Evolutionary conservation across 1,140 invertebrate genomes (phyloP), one percentile per base, ranked within the genome.

Genomic region (Mizuhopecten yessoensis): DNA sequence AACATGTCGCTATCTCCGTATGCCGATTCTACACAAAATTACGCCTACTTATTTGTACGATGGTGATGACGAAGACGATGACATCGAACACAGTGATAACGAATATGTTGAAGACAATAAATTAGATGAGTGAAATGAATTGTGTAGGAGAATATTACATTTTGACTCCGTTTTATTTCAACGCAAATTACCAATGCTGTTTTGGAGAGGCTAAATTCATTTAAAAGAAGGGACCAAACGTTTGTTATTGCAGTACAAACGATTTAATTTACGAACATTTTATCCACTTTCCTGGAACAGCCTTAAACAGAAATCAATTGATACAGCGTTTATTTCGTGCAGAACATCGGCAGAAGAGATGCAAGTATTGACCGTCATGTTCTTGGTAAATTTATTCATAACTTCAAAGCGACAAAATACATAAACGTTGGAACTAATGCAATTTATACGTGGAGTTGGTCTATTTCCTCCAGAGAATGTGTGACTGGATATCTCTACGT

Each of bases 371-470:
- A 75, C 57, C n/a, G 57, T n/a, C 15, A 5, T 29, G 3, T 75
- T 29, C n/a, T 29, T 7, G 29, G 57, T 29, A n/a, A 75, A 29
- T 29, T 29, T 75, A 75, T 75, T 75, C 57, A 75, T 75, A 75
- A 75, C 57, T 29, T 75, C 57, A 75, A 75, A 75, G 57, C 29
- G n/a, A 75, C 57, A n/a, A 75, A 75, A 75, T 13, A 75, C 57
- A 75, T 75, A 75, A 75, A 75, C 17, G 57, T 29, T 75, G 57
- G 23, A 75, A 5, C 57, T 2, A 49, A 75, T 29, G 57, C 57
- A 29, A 75, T 75, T 75, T 75, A 9, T n/a, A 0, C n/a, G n/a
- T 75, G 5, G 57, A 75, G n/a, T 75, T 23, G 57, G 57, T 75
- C 57, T n/a, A 3, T 75, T 49, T 75, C n/a, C 57, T 75, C n/a